These are phyloP conservation scores for Aurelia sp. DNA, from an alignment of 30 jellyfish, hydroid and myxozoan genomes.

Conservation along the genomic window DNA sequence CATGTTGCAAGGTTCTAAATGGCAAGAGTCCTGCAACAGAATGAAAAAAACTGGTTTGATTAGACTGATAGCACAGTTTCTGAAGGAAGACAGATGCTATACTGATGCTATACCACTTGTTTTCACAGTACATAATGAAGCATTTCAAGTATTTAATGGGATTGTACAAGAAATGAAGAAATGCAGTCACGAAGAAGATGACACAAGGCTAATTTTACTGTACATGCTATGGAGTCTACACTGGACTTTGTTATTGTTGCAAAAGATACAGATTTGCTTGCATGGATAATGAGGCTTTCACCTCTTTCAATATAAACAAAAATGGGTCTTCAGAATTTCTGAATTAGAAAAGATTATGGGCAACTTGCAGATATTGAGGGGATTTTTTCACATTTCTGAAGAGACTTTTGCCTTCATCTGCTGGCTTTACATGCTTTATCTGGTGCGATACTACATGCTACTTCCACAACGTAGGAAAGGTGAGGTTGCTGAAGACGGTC, in stretches of 20 bases:
- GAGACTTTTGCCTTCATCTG: conserved; percentile 19
- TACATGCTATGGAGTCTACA: conserved; percentile 30
- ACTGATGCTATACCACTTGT: conserved; percentile 52
- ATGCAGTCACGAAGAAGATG: conserved; percentile 41
- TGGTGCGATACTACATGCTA: conserved; percentile 49
- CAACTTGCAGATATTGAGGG: conserved; percentile 43
- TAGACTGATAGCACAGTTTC: conserved; percentile 41
- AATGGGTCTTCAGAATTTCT: conserved; percentile 27
- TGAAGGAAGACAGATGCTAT: conserved; percentile 58
- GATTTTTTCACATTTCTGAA: conserved; percentile 9
- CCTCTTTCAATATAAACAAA: conserved; percentile 19
- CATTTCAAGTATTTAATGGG: conserved; percentile 50
- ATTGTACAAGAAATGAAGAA: conserved; percentile 43
- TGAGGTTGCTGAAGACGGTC: conserved; percentile 35
- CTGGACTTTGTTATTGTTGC: conserved; percentile 42
- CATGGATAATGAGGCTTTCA: conserved; percentile 29
- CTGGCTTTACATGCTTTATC: conserved; percentile 44
- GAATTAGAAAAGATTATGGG: conserved; percentile 19
- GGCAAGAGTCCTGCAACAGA: conserved; percentile 33
- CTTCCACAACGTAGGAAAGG: conserved; percentile 37
- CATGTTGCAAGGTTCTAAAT: conserved; percentile 58
- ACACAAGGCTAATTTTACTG: conserved; percentile 41
- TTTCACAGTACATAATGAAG: conserved; percentile 31
- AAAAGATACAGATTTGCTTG: conserved; percentile 48
- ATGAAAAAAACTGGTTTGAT: conserved; percentile 59